Evolutionary conservation across 2,797 vertebrate genomes (phyloP).

Genomic region (Apogon hyalosoma): DNA sequence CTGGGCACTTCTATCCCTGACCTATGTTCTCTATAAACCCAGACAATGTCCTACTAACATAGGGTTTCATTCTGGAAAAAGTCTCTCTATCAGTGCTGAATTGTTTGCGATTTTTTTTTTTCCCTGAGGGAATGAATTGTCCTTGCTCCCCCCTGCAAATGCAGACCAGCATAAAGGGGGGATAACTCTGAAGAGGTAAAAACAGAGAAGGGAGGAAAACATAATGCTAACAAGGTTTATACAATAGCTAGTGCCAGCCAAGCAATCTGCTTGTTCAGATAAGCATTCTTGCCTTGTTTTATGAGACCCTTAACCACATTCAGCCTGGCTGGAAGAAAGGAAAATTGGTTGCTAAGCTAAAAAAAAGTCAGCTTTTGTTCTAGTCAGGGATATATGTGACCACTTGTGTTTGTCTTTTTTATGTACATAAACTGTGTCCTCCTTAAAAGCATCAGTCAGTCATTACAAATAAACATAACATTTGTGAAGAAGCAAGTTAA

Average conservation of each 20-base stretch:
- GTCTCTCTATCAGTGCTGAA: slow-evolving; percentile 48
- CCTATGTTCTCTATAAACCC: slow-evolving; percentile 67
- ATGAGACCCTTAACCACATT: slow-evolving; percentile 49
- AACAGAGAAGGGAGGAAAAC: slow-evolving; percentile 34
- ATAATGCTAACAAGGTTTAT: slow-evolving; percentile 56
- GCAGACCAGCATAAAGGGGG: slow-evolving; percentile 42
- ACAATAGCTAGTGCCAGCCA: slow-evolving; percentile 47
- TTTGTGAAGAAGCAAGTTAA: too few relatives aligned
- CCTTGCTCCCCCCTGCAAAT: slow-evolving; percentile 38
- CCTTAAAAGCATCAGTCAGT: too few relatives aligned
- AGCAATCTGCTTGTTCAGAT: slow-evolving; percentile 60
- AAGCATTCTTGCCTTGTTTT: slow-evolving; percentile 50
- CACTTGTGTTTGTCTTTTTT: too few relatives aligned
- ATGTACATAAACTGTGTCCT: too few relatives aligned
- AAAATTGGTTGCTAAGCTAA: slow-evolving; percentile 36
- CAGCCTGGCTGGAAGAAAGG: slow-evolving; percentile 28
- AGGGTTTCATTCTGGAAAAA: slow-evolving; percentile 39
- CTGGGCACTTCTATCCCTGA: slow-evolving; percentile 62
- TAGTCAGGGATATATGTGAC: too few relatives aligned
- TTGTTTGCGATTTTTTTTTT: slow-evolving; percentile 56
- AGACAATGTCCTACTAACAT: slow-evolving; percentile 63
- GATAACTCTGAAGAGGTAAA: slow-evolving; percentile 51
- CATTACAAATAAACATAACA: too few relatives aligned
- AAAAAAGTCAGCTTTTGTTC: slow-evolving; percentile 13
- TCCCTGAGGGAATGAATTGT: slow-evolving; percentile 41